Base-by-base conservation (phyloP, 2,797 vertebrate species). In the Halcyon chelicuti region DNA sequence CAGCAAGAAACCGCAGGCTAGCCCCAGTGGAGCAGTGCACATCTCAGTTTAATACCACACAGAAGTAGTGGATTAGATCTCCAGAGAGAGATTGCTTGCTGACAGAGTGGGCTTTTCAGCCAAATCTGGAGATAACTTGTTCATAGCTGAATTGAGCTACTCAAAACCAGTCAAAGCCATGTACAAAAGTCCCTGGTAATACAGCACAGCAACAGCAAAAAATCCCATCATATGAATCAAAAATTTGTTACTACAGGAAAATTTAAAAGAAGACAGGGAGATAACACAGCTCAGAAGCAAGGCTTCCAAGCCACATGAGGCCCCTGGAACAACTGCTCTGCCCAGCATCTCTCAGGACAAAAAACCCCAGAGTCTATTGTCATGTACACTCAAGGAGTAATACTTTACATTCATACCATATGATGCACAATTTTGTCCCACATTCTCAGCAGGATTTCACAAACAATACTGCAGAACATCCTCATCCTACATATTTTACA, bases 361-460 rank as follows among this genome's bases (percentile, higher is more conserved):
- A 55, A 68, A 31, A 1, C 1, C 0, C 0, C 18, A 23, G 49
- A 44, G 17, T 35, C n/a, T 52, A 1, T 28, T 77, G 33, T 65
- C 31, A 62, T 7, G 46, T 16, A 28, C 21, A 52, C 8, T 2
- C 33, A 35, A 28, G 17, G 51, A 29, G 17, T 57, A 72, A 42
- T 10, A 19, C 9, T 81, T 90, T 23, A 14, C 17, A 10, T 86
- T 75, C 52, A 61, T 15, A 33, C 28, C 2, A 0, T 23, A 20
- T 1, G 4, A 25, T 10, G 47, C 16, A 7, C 9, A 31, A 0
- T 62, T 93, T 75, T 62, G 31, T 70, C 17, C 15, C 51, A 70
- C 1, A 9, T 25, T 13, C 8, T 12, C 21, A 5, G 35, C 9
- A 63, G 17, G 8, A n/a, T 73, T 82, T 85, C 60, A 49, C 33